These are phyloP conservation scores for Pleuronectes platessa DNA, from an alignment of 2,113 vertebrate genomes.

Conservation along the genomic window DNA sequence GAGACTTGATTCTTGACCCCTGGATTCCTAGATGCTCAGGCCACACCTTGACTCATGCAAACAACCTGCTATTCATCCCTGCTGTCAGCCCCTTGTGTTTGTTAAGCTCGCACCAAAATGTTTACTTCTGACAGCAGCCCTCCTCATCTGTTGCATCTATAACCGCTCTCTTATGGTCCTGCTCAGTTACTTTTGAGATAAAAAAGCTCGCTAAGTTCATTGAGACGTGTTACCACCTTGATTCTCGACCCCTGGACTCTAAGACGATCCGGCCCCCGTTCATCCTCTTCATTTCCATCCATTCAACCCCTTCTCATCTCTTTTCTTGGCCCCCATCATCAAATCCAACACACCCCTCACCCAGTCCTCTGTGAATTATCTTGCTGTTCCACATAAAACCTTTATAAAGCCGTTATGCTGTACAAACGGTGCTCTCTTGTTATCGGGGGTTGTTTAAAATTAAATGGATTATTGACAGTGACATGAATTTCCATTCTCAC, in stretches of 20 bases:
- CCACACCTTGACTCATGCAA: too few relatives aligned
- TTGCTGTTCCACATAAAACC: neutral
- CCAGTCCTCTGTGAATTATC: neutral
- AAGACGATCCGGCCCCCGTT: neutral
- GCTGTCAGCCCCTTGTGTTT: too few relatives aligned
- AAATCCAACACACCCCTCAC: neutral
- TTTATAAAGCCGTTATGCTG: neutral
- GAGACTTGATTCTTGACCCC: too few relatives aligned
- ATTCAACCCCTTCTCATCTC: neutral
- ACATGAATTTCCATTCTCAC: conserved; percentile 49
- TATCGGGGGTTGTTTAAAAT: conserved; percentile 9
- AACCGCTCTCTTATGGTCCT: too few relatives aligned
- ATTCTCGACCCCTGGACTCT: neutral
- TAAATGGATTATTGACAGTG: conserved; percentile 62
- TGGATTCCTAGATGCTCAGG: too few relatives aligned
- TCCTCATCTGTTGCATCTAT: too few relatives aligned
- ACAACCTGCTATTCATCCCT: too few relatives aligned
- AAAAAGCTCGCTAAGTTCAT: too few relatives aligned
- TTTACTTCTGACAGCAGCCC: too few relatives aligned
- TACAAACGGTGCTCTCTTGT: neutral
- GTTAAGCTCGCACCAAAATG: too few relatives aligned
- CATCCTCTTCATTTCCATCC: neutral
- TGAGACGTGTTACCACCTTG: neutral
- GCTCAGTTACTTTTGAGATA: too few relatives aligned
- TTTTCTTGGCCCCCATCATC: neutral